These are phyloP conservation scores for Paguma larvata DNA, from an alignment of 2,797 vertebrate species.

Conservation along the genomic window DNA sequence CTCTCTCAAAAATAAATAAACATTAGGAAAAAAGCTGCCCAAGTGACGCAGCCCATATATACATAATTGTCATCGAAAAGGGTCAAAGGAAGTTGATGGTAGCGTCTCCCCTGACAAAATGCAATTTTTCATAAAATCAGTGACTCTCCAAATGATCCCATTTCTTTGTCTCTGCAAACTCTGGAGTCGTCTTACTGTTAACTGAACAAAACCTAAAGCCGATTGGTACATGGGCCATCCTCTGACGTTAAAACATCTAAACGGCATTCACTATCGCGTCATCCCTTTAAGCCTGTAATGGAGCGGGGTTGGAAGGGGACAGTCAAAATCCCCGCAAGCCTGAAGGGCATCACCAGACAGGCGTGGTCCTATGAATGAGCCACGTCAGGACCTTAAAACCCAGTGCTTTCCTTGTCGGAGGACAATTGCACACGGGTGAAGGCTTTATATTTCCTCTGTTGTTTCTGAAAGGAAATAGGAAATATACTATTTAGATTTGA, in stretches of 20 bases:
- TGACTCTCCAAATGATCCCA: neutral
- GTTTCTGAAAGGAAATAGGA: conserved; percentile 86
- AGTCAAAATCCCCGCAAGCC: neutral
- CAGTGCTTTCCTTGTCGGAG: conserved; percentile 80
- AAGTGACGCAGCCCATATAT: neutral
- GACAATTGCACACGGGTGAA: conserved; percentile 76
- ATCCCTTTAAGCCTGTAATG: neutral
- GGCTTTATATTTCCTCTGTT: conserved; percentile 82
- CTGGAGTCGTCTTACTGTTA: conserved; percentile 35
- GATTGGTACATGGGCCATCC: neutral
- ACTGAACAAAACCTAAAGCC: conserved; percentile 18
- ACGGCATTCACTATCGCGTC: neutral
- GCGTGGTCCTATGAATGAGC: conserved; percentile 59
- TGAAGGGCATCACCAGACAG: conserved; percentile 52
- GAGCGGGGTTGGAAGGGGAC: rapidly evolving
- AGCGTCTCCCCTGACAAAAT: neutral
- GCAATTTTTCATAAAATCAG: neutral
- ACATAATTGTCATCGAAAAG: neutral
- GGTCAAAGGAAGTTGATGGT: neutral
- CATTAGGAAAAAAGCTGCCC: neutral
- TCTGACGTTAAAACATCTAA: conserved; percentile 52
- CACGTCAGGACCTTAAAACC: conserved; percentile 72
- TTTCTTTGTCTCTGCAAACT: conserved; percentile 25
- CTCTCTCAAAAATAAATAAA: neutral
- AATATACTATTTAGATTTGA: conserved; percentile 87